Conservation (phyloP, 2,888 invertebrate species). For the Invenusta paracnida region DNA sequence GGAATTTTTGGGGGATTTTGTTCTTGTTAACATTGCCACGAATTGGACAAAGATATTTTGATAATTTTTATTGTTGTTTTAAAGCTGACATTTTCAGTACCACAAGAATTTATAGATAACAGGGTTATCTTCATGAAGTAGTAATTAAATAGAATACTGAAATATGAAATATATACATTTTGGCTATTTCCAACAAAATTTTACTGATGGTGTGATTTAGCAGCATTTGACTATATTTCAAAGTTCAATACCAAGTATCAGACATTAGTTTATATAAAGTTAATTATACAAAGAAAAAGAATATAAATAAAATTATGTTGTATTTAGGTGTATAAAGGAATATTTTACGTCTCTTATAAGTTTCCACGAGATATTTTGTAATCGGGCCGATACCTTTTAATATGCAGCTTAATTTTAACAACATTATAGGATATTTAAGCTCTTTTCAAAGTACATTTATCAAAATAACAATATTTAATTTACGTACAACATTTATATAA, state of each 20-base stretch:
- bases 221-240: not conserved
- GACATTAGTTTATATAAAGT: not conserved
- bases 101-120: slow-evolving; percentile 21
- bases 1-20: not conserved
- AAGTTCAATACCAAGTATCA: not conserved
- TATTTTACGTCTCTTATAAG: slow-evolving; percentile 10
- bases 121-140: not conserved
- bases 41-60: slow-evolving; percentile 4
- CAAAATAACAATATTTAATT: not conserved
- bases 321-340: no score
- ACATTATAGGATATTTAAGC: not conserved
- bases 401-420: slow-evolving; percentile 26
- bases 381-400: slow-evolving; percentile 15
- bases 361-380: slow-evolving; percentile 14
- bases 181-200: slow-evolving; percentile 17
- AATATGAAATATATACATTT: not conserved
- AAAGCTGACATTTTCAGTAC: slow-evolving; percentile 22
- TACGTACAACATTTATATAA: not conserved
- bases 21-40: slow-evolving; percentile 9
- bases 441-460: slow-evolving; percentile 10
- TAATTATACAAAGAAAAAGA: slow-evolving; percentile 21
- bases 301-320: no score
- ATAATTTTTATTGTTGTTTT: slow-evolving; percentile 9
- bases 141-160: not conserved
- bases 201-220: not conserved